Evolutionary conservation across 2,888 invertebrate species (phyloP), one percentile per base, ranked within the genome.

Genomic region (Orthosia gracilis): DNA sequence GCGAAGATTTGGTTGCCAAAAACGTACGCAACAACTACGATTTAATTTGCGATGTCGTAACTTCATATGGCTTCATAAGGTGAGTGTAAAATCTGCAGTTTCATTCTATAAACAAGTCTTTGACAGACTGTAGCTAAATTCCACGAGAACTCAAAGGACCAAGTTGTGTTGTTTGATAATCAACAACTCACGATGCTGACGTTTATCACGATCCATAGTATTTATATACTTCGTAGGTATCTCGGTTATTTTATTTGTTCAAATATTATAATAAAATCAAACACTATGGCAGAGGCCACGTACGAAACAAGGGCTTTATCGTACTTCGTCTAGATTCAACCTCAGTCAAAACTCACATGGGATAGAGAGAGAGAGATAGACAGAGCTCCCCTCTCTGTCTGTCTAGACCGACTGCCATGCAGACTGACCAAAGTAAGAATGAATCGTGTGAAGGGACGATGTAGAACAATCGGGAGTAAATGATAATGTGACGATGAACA

Each of bases 71-170:
- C 21, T 45, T 45, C 21, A 21, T 52, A 65, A 54, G 7, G 40
- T 18, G 23, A 45, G 21, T 23, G 0, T 26, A 15, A 69, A 69
- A 23, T 4, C 21, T 23, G 55, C 12, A 2, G 15, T 70, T 70
- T 70, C 12, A 70, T 23, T 52, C 3, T 21, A 15, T 18, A 73
- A 12, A 31, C 50, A 52, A 18, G 4, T 71, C 2, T 58, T 58
- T 59, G 47, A 21, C 50, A 47, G 9, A n/a, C 40, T 49, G 23
- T 31, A 49, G 31, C 61, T 72, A 47, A 21, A 58, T 45, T 70
- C 50, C 45, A 50, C 26, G 3, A 59, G 18, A 54, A 13, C 31
- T 13, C 47, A 47, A 47, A 31, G n/a, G 31, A 54, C 7, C 31
- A 31, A 12, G 5, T 54, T 45, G 11, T 23, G 15, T 17, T 49